phyloP scores from a whole-genome alignment of 2,797 vertebrate genomes.

The Hydrolagus colliei region DNA sequence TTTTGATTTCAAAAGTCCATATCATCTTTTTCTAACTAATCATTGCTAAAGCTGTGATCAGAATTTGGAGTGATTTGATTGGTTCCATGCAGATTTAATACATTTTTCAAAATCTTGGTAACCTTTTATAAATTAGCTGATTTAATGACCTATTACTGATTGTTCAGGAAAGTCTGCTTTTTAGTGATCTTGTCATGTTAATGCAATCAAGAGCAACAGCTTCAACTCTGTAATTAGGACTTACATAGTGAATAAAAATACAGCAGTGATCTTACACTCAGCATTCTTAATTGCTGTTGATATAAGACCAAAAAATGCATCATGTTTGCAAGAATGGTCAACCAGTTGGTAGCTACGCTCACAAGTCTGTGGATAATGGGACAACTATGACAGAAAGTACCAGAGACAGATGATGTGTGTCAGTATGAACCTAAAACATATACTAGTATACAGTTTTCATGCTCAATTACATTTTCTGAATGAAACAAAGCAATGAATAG shows the following conservation, averaged over 20 bases:
- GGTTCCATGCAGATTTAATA: background rate
- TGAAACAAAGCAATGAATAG: no score
- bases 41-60: background rate
- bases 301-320: background rate
- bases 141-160: background rate
- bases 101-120: background rate
- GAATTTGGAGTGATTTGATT: background rate
- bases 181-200: background rate
- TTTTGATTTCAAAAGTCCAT: background rate
- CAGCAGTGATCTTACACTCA: background rate
- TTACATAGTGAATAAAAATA: background rate
- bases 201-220: background rate
- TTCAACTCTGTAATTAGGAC: background rate
- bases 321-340: background rate
- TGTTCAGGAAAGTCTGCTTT: background rate
- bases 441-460: background rate
- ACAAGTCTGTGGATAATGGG: background rate
- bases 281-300: background rate
- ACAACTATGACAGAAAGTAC: background rate
- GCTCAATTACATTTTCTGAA: no score
- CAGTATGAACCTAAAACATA: background rate
- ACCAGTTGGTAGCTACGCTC: background rate
- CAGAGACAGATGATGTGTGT: background rate
- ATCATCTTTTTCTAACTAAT: background rate
- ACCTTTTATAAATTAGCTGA: background rate